These are phyloP conservation scores for Epirrhoe alternata DNA, from an alignment of 2,888 invertebrate species.

Conservation along the genomic window DNA sequence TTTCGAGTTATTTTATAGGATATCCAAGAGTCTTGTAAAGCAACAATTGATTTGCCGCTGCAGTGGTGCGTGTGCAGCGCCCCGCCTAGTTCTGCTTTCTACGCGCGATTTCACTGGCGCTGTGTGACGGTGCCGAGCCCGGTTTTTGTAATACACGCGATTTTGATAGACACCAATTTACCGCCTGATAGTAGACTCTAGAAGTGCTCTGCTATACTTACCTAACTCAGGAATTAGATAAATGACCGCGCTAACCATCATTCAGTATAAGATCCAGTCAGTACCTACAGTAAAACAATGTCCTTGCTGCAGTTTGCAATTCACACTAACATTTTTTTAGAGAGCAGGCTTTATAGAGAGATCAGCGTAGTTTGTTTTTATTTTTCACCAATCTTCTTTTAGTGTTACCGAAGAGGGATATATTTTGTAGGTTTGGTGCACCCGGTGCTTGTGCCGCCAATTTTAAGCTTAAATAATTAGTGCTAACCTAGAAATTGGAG, in stretches of 20 bases:
- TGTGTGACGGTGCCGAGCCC: conserved; percentile 27
- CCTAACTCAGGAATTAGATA: no score
- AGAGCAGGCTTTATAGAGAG: neutral
- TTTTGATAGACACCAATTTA: conserved; percentile 72
- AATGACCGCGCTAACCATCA: no score
- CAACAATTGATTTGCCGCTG: conserved; percentile 53
- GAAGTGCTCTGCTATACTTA: no score
- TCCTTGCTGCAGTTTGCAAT: no score
- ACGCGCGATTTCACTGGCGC: conserved; percentile 82
- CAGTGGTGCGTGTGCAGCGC: conserved; percentile 66
- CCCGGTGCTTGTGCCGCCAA: no score
- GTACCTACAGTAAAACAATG: no score
- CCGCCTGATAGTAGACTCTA: conserved; percentile 52
- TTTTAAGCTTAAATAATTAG: neutral
- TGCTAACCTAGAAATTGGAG: neutral
- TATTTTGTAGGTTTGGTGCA: no score
- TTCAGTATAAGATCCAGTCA: no score
- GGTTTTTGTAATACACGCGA: conserved; percentile 60
- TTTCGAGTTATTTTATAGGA: neutral
- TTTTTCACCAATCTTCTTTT: neutral
- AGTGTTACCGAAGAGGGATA: neutral
- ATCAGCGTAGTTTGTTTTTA: neutral
- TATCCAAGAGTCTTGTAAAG: conserved; percentile 29
- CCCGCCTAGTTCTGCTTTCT: conserved; percentile 83
- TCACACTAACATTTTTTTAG: no score